These are phyloP conservation scores for Heliconius nattereri DNA, from an alignment of 1,140 invertebrate species.

Conservation along the genomic window DNA sequence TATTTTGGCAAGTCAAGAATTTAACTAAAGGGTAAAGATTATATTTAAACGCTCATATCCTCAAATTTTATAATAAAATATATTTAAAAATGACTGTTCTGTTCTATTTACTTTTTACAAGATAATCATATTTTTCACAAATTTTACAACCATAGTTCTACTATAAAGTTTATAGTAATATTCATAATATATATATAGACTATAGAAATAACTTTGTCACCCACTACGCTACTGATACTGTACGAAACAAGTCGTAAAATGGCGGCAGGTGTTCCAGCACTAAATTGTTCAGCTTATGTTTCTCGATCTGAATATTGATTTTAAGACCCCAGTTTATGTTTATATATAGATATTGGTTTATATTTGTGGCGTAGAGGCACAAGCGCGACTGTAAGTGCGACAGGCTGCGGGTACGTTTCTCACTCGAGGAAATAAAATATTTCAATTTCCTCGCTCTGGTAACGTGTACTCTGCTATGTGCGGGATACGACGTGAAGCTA, in stretches of 20 bases:
- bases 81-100: no score
- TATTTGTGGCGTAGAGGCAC: neutral
- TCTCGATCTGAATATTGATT: constrained; percentile 40
- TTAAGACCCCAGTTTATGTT: constrained; percentile 27
- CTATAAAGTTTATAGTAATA: neutral
- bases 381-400: no score
- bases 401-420: no score
- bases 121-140: neutral
- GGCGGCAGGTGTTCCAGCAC: constrained; percentile 37
- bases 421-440: no score
- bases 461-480: no score
- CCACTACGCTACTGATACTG: constrained; percentile 29
- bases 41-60: no score
- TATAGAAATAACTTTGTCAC: constrained; percentile 35
- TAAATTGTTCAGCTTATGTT: constrained; percentile 41
- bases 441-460: no score
- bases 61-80: no score
- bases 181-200: constrained; percentile 7
- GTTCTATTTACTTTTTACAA: no score
- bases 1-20: no score
- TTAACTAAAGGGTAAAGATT: no score
- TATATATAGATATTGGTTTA: neutral
- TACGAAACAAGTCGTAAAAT: constrained; percentile 39
- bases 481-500: no score
- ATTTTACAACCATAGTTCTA: neutral